phyloP scores from a whole-genome alignment of 2,797 vertebrate genomes.

The Acrossocheilus fasciatus region DNA sequence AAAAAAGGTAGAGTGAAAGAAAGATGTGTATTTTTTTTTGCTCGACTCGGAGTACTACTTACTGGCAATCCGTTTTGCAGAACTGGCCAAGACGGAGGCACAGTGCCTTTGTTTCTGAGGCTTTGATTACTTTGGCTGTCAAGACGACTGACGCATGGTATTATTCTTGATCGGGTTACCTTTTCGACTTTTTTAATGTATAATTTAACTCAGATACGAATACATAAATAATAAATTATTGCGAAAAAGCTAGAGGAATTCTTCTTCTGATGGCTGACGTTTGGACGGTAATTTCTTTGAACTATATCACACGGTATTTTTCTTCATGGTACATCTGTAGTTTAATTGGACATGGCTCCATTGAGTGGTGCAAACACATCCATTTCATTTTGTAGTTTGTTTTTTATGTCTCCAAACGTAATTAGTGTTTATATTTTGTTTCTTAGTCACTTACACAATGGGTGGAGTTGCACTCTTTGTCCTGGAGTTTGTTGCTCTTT shows the following conservation, averaged over 20 bases:
- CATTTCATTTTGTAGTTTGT: background rate
- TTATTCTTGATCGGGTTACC: conserved; percentile 67
- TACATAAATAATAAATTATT: conserved; percentile 53
- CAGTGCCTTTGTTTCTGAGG: conserved; percentile 59
- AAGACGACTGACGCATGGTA: conserved; percentile 59
- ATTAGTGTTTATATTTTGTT: conserved; percentile 22
- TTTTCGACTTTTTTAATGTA: conserved; percentile 42
- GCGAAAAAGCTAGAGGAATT: conserved; percentile 17
- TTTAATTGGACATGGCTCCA: conserved; percentile 5
- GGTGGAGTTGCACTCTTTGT: background rate
- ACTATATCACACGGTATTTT: background rate
- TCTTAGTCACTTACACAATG: background rate
- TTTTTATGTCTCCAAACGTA: background rate
- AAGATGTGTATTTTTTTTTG: conserved; percentile 81
- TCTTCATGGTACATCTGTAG: conserved; percentile 20
- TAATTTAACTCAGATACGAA: conserved; percentile 51
- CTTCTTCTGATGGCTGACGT: background rate
- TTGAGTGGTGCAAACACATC: background rate
- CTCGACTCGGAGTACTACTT: conserved; percentile 77
- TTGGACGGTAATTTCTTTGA: conserved; percentile 16
- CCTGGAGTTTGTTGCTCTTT: background rate
- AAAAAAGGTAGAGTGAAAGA: conserved; percentile 69
- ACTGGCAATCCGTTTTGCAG: conserved; percentile 78
- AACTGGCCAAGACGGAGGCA: conserved; percentile 64
- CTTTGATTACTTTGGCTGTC: conserved; percentile 69